Conservation (phyloP, 2,888 invertebrate genomes). For the Nomada flava region DNA sequence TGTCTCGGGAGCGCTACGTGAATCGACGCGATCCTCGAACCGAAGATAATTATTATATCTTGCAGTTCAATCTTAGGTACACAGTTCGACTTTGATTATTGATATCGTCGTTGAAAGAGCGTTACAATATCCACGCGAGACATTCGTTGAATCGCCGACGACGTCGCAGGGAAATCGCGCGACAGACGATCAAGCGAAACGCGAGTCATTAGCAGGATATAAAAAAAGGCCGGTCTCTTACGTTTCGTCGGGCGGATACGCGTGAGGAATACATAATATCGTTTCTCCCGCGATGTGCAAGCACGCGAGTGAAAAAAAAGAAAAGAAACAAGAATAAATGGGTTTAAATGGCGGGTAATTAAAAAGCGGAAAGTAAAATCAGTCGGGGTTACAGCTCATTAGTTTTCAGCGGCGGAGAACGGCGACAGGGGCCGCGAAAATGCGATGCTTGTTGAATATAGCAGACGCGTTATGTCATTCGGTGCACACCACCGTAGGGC, state of each 20-base stretch:
- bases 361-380: conserved; percentile 71
- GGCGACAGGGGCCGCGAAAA: conserved; percentile 53
- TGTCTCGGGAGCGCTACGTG: not conserved
- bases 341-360: conserved; percentile 72
- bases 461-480: conserved; percentile 57
- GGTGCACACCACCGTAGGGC: not conserved
- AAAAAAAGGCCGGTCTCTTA: conserved; percentile 43
- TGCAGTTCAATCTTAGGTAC: not conserved
- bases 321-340: conserved; percentile 10
- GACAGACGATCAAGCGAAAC: conserved; percentile 39
- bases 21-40: not conserved
- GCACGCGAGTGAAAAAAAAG: not conserved
- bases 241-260: conserved; percentile 31
- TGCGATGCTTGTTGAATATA: conserved; percentile 53
- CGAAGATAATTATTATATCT: not conserved
- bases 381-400: conserved; percentile 74
- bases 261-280: conserved; percentile 46
- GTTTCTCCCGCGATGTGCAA: conserved; percentile 23
- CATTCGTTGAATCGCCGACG: conserved; percentile 12
- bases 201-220: conserved; percentile 68
- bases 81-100: not conserved
- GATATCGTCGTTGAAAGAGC: not conserved
- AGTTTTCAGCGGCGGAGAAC: conserved; percentile 58
- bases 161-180: not conserved
- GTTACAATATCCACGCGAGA: not conserved